phyloP scores from a whole-genome alignment of 2,113 vertebrate genomes.

The Ammodytes marinus region DNA sequence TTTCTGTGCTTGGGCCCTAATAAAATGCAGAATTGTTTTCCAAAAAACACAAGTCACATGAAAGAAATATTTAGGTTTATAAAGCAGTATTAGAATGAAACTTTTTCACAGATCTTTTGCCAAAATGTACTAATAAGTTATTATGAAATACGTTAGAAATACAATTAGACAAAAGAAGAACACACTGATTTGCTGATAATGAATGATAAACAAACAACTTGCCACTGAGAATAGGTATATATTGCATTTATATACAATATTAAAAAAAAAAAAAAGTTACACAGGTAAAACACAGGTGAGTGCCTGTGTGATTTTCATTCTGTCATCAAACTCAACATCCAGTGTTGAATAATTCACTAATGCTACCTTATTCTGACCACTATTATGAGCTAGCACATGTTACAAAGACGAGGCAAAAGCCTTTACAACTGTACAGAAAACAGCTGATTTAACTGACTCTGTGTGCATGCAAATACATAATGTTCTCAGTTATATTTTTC shows the following conservation, averaged over 20 bases:
- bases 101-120: slow-evolving; percentile 25
- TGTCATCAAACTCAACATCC: slow-evolving; percentile 76
- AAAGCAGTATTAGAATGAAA: slow-evolving; percentile 20
- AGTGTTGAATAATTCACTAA: slow-evolving; percentile 76
- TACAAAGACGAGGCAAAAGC: slow-evolving; percentile 40
- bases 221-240: slow-evolving; percentile 35
- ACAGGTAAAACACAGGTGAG: slow-evolving; percentile 27
- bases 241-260: slow-evolving; percentile 44
- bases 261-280: background rate
- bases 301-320: slow-evolving; percentile 34
- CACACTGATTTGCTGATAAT: slow-evolving; percentile 20
- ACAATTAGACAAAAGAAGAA: slow-evolving; percentile 41
- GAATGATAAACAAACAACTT: slow-evolving; percentile 40
- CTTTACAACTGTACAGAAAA: slow-evolving; percentile 53
- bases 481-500: slow-evolving; percentile 22
- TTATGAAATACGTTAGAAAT: slow-evolving; percentile 45
- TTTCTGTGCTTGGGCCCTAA: no score
- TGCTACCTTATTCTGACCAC: slow-evolving; percentile 38
- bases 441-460: slow-evolving; percentile 27
- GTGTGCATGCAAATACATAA: slow-evolving; percentile 49
- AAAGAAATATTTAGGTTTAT: slow-evolving; percentile 26
- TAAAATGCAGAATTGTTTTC: slow-evolving; percentile 32
- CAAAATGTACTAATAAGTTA: slow-evolving; percentile 54
- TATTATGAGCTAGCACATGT: slow-evolving; percentile 25
- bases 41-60: background rate